A percentile compares a stretch with the other conserved stretches of the same genome.
phyloP scores from a whole-genome alignment of 2,797 vertebrate genomes.

The Sitta carolinensis region DNA sequence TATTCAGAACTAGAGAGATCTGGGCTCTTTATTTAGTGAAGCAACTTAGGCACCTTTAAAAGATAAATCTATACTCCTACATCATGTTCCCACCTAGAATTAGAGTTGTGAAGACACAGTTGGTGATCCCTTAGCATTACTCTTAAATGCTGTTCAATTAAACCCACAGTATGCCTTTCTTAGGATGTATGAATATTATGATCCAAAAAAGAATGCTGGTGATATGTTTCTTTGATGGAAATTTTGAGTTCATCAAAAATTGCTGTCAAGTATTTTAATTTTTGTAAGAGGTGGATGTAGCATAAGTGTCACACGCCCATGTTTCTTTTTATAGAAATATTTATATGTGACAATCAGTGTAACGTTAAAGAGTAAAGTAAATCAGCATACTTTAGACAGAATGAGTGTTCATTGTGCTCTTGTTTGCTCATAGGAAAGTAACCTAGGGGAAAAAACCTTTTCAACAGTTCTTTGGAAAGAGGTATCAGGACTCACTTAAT shows the following conservation, averaged over 20 bases:
- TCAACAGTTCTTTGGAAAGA: not conserved
- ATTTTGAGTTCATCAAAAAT: not conserved
- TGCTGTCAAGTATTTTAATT: conserved; percentile 31
- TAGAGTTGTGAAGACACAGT: conserved; percentile 40
- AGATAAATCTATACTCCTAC: conserved; percentile 33
- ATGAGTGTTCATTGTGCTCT: not conserved
- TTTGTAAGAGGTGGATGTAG: not conserved
- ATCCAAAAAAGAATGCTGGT: conserved; percentile 11
- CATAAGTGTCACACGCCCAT: not conserved
- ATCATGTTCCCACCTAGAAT: conserved; percentile 24
- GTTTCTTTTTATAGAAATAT: not conserved
- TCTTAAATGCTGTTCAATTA: conserved; percentile 11
- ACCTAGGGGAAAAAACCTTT: not conserved
- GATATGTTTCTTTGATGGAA: not conserved
- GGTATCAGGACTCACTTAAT: not conserved
- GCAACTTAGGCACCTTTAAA: not conserved
- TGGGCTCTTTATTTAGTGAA: not conserved
- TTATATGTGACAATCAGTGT: not conserved
- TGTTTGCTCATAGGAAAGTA: not conserved
- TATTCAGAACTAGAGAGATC: not conserved
- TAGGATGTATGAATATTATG: not conserved
- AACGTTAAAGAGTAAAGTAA: not conserved
- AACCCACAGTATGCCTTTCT: conserved; percentile 52
- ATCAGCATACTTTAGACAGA: not conserved
- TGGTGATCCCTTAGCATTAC: conserved; percentile 26